Conservation (phyloP, 2,888 invertebrate genomes). For the Lithophane ornitopus region DNA sequence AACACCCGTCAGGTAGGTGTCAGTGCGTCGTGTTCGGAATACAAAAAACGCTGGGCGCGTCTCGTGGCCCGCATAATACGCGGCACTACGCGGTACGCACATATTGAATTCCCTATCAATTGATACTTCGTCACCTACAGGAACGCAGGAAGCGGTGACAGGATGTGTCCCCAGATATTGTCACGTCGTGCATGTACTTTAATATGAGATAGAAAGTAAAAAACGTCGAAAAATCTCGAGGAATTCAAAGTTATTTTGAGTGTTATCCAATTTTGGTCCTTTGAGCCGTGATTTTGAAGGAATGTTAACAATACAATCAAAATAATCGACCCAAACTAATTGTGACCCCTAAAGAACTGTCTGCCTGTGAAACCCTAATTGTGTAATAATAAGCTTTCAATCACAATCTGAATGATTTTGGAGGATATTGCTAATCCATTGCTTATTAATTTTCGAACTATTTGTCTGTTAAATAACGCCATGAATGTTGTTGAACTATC, state of each 20-base stretch:
- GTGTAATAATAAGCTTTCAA: too few relatives aligned
- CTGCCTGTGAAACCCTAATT: too few relatives aligned
- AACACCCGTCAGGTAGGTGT: slow-evolving; percentile 79
- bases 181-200: slow-evolving; percentile 66
- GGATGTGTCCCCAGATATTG: slow-evolving; percentile 78
- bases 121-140: slow-evolving; percentile 83
- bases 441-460: too few relatives aligned
- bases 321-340: too few relatives aligned
- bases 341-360: too few relatives aligned
- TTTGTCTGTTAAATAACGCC: too few relatives aligned
- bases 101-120: slow-evolving; percentile 87
- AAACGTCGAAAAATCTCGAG: neutral
- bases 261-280: neutral
- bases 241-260: neutral
- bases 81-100: slow-evolving; percentile 64
- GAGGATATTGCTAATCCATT: too few relatives aligned
- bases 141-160: slow-evolving; percentile 81
- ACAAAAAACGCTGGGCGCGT: slow-evolving; percentile 75
- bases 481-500: too few relatives aligned
- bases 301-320: neutral
- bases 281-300: neutral
- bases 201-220: slow-evolving; percentile 26
- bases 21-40: slow-evolving; percentile 77
- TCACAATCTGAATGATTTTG: too few relatives aligned
- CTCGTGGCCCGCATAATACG: slow-evolving; percentile 76